phyloP scores from a whole-genome alignment of 2,888 invertebrate species.

The Archips crataeganus region DNA sequence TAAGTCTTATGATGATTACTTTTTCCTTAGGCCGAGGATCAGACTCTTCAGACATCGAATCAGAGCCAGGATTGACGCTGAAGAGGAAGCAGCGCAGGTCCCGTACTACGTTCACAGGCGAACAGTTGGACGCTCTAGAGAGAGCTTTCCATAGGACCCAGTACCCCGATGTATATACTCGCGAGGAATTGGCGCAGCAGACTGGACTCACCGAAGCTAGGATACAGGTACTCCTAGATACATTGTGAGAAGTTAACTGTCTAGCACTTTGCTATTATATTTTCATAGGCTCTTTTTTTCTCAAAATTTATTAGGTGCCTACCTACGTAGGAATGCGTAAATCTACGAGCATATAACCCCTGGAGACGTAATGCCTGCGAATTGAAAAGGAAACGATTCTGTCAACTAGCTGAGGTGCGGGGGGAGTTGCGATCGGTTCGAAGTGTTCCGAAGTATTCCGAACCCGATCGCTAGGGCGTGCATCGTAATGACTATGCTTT shows the following conservation, averaged over 20 bases:
- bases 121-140: conserved; percentile 96
- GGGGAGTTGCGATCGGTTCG: no score
- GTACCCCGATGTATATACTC: conserved; percentile 97
- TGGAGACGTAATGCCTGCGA: no score
- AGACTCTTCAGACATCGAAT: conserved; percentile 91
- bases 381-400: no score
- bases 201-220: conserved; percentile 97
- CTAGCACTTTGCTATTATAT: conserved; percentile 9
- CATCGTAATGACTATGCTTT: no score
- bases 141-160: conserved; percentile 96
- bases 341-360: no score
- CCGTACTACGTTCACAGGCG: conserved; percentile 97
- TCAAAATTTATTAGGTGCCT: no score
- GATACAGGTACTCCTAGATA: conserved; percentile 89
- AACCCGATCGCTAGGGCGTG: no score
- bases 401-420: no score
- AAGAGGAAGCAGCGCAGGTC: conserved; percentile 96
- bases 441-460: no score
- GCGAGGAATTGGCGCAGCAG: conserved; percentile 96
- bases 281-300: background rate
- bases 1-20: background rate
- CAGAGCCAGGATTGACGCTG: conserved; percentile 95
- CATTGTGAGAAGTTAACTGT: background rate
- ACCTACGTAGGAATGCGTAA: no score
- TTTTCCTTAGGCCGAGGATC: conserved; percentile 72